Evolutionary conservation across 1,140 invertebrate species (phyloP), one percentile per base, ranked within the genome.

Genomic region (Charaxes varanes): DNA sequence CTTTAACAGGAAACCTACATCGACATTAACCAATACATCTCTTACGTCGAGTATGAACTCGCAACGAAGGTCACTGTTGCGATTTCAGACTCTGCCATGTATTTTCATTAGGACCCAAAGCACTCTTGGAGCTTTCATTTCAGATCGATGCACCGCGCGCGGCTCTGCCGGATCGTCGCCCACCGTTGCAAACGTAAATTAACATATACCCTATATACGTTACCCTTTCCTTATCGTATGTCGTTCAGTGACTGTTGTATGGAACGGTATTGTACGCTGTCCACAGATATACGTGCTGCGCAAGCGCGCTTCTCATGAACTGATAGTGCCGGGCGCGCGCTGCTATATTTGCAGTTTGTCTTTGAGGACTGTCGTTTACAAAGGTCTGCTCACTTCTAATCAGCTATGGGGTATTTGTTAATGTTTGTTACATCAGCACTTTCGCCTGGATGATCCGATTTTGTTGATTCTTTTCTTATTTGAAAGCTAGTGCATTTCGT

Each of bases 301-400:
- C 11, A 99, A 99, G 85, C 89, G 93, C 37, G 92, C 97, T 0
- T 96, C 95, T 12, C 97, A 99, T 68, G 88, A 89, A 43, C 91
- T 99, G 65, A 89, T 92, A 7, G 87, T 90, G 58, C 91, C 92
- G 3, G 93, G 92, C 3, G 87, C 93, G 5, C 89, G 96, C 30
- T 99, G 97, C 85, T 99, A 99, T 80, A 95, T 99, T 65, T 99
- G 97, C 85, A 98, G 96, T 17, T 84, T 99, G 32, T 98, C 95
- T 11, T 83, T 93, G 27, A 90, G 89, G 38, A 97, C 92, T 3
- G 86, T 99, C 36, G 96, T 99, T 6, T 99, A 99, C 87, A 99
- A 99, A 88, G 98, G 98, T 26, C 93, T 98, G 74, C 89, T 99
- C 44, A 98, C 96, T 8, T 96, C 97, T 2, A 91, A 94, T 73